Evolutionary conservation across 2,113 vertebrate genomes (phyloP).

Genomic region (Phycodurus eques): DNA sequence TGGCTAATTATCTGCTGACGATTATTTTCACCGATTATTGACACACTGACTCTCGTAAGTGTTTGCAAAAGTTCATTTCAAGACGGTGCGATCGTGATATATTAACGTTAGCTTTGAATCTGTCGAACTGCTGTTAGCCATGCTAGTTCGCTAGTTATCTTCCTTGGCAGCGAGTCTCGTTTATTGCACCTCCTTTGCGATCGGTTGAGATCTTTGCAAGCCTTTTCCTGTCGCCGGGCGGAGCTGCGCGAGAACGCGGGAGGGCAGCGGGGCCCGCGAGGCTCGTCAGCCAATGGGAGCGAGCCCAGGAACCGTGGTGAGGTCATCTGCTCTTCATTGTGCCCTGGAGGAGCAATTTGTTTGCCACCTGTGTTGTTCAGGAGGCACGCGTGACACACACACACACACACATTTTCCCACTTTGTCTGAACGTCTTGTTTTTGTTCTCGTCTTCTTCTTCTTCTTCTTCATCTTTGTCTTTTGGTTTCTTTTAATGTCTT

Average conservation of each 20-base stretch:
- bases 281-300: constrained; percentile 30
- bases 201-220: background rate
- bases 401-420: background rate
- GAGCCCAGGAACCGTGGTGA: constrained; percentile 32
- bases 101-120: too few species aligned
- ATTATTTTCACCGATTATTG: too few species aligned
- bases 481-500: too few species aligned
- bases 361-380: constrained; percentile 29
- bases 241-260: background rate
- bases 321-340: constrained; percentile 43
- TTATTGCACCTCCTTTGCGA: background rate
- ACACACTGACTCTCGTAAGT: too few species aligned
- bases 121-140: too few species aligned
- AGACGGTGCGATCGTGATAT: too few species aligned
- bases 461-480: too few species aligned
- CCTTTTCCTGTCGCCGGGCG: background rate
- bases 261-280: background rate
- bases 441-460: too few species aligned
- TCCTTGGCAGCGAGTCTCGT: too few species aligned
- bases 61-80: too few species aligned
- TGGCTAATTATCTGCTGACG: too few species aligned
- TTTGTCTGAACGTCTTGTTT: background rate
- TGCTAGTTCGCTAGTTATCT: too few species aligned
- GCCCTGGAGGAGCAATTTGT: constrained; percentile 41
- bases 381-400: background rate